phyloP scores from a whole-genome alignment of 1,140 invertebrate genomes.

The Lepidostoma basale region DNA sequence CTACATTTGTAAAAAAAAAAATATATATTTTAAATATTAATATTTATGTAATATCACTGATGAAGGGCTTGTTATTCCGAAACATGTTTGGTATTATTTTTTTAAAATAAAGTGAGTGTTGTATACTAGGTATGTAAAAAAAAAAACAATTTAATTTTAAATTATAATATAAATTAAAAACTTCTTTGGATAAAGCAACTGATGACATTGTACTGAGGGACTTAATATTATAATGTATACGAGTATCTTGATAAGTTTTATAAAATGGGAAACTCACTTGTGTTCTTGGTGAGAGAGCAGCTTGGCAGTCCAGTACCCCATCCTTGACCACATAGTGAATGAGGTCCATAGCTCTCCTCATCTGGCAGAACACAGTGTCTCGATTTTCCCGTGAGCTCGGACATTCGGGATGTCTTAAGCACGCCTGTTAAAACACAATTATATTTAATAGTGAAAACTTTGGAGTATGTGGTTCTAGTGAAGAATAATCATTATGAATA shows the following conservation, averaged over 20 bases:
- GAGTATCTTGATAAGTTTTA: too few species aligned
- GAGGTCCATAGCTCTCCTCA: conserved; percentile 95
- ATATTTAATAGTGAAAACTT: too few species aligned
- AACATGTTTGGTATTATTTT: too few species aligned
- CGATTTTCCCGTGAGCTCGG: conserved; percentile 90
- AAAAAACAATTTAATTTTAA: not conserved
- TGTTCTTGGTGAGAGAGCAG: conserved; percentile 53
- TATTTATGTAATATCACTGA: too few species aligned
- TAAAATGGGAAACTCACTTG: conserved; percentile 52
- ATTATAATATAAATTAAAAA: not conserved
- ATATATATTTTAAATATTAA: too few species aligned
- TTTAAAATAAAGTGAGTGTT: too few species aligned
- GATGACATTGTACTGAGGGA: not conserved
- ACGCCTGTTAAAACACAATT: conserved; percentile 67
- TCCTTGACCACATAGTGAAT: conserved; percentile 98
- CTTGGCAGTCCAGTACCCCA: conserved; percentile 71
- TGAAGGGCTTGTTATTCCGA: too few species aligned
- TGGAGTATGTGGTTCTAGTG: not conserved
- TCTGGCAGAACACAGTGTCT: conserved; percentile 97
- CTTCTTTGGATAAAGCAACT: too few species aligned
- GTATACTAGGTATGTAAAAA: too few species aligned
- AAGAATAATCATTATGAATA: too few species aligned
- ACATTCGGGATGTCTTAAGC: conserved; percentile 93
- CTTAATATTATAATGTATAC: not conserved
- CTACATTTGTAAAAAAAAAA: too few species aligned